Base-by-base conservation (phyloP, 2,113 vertebrate genomes). In the Syngnathoides biaculeatus region DNA sequence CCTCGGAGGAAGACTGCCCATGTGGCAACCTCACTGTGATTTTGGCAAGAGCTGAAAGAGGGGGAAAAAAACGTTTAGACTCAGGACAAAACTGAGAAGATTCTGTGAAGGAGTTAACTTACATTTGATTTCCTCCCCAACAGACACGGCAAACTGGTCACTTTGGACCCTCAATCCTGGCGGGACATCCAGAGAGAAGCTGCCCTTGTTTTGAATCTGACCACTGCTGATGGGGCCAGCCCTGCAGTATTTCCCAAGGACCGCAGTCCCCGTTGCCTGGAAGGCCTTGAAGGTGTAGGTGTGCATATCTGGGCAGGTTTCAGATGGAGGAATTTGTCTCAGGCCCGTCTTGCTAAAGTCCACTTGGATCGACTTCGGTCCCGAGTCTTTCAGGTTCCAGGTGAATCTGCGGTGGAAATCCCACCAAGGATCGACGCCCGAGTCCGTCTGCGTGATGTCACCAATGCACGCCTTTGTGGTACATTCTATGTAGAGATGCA, bases 121-220 rank as follows among this genome's bases (percentile, higher is more conserved):
- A 98, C 96, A 89, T 88, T 92, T 94, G 72, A 97, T 95, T 64
- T 93, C 87, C 5, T 89, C 68, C n/a, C 84, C 87, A 35, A 91
- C 90, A 35, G 90, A 88, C 1, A 95, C 90, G 22, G 57, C 82
- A 87, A 96, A 94, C 58, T 82, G 88, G 0, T 85, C 86, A 11
- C 74, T 11, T 20, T 79, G 78, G 59, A 93, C 72, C 17, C 20
- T 14, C 0, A 89, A 84, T 68, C 90, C 71, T 87, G 93, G 94
- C 0, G 93, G 93, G 57, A 96, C 78, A 0, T 89, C 77, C 43
- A 97, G 64, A 53, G 90, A 87, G 86, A 98, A 62, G 19, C 82
- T 58, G 3, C 90, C 89, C 2, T 85, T 75, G 55, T 90, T 91
- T 38, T 92, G 91, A 71, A 95, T 64, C 84, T 95, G 92, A 72